Conservation (phyloP, 1,140 invertebrate genomes). For the Nylanderia fulva region DNA sequence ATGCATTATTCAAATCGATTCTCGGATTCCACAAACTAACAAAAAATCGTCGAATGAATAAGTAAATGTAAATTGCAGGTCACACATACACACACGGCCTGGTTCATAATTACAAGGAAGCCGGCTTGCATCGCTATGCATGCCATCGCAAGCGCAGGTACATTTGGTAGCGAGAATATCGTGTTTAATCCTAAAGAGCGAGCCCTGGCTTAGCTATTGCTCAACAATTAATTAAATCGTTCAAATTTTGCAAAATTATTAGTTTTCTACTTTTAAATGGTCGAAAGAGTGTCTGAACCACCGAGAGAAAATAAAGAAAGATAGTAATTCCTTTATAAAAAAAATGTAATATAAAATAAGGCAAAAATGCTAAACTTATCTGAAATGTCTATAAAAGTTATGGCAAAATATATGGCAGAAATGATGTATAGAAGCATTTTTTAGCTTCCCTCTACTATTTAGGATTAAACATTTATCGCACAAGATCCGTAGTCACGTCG, state of each 20-base stretch:
- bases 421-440: background rate
- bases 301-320: background rate
- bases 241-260: background rate
- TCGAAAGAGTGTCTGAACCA: background rate
- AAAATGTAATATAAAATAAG: background rate
- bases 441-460: slow-evolving; percentile 32
- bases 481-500: slow-evolving; percentile 33
- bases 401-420: slow-evolving; percentile 5
- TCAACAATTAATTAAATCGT: background rate
- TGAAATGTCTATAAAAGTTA: background rate
- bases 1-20: slow-evolving; percentile 36
- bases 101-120: slow-evolving; percentile 38
- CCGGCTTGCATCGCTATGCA: slow-evolving; percentile 29
- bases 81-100: slow-evolving; percentile 55
- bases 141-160: slow-evolving; percentile 66
- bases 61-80: slow-evolving; percentile 71
- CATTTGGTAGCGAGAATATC: slow-evolving; percentile 62
- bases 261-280: background rate
- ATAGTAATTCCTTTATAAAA: background rate
- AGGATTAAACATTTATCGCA: slow-evolving; percentile 52
- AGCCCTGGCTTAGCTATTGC: background rate
- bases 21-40: slow-evolving; percentile 22
- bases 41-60: background rate
- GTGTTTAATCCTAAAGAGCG: slow-evolving; percentile 54
- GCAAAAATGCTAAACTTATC: background rate